These are phyloP conservation scores for Halocynthia roretzi DNA, from an alignment of 23 tunicate species.

Conservation along the genomic window DNA sequence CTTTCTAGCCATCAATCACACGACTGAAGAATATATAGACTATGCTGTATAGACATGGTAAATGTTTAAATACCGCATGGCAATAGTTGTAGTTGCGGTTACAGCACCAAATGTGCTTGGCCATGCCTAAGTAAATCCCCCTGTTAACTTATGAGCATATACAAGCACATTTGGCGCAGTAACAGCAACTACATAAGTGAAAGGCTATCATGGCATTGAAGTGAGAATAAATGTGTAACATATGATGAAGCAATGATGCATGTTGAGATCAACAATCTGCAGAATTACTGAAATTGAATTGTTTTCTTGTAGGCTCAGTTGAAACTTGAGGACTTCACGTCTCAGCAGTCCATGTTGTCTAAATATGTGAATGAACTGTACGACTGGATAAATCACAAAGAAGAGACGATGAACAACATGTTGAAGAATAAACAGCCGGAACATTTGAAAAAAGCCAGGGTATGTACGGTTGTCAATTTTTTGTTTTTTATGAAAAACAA, in stretches of 20 bases:
- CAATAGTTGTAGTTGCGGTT: too few relatives aligned
- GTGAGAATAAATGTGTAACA: too few relatives aligned
- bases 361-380: conserved; percentile 58
- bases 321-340: conserved; percentile 62
- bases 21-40: too few relatives aligned
- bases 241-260: neutral
- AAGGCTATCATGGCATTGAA: too few relatives aligned
- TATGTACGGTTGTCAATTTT: neutral
- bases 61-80: too few relatives aligned
- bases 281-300: neutral
- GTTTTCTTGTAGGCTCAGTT: conserved; percentile 32
- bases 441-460: conserved; percentile 60
- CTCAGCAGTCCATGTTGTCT: conserved; percentile 52
- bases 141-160: too few relatives aligned
- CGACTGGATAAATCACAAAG: conserved; percentile 73
- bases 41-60: too few relatives aligned
- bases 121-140: too few relatives aligned
- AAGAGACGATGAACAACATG: conserved; percentile 27
- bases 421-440: conserved; percentile 38
- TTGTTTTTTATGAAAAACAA: neutral
- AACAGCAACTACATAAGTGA: too few relatives aligned
- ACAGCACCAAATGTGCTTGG: too few relatives aligned
- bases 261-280: neutral
- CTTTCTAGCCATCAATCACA: too few relatives aligned
- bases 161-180: too few relatives aligned